Conservation (phyloP, 2,113 vertebrate genomes). For the Sander vitreus region DNA sequence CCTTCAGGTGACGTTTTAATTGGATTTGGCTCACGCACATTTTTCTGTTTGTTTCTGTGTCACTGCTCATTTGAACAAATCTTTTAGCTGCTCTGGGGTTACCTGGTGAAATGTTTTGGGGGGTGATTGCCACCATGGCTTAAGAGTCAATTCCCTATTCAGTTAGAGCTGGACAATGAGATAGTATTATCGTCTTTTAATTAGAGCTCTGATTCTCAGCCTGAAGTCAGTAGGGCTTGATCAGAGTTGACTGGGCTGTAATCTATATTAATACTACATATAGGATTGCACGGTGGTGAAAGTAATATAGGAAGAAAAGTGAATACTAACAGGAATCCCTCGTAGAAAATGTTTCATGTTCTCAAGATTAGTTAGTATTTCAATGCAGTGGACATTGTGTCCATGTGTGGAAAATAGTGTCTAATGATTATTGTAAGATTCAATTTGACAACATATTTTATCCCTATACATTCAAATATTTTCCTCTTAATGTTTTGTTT, state of each 20-base stretch:
- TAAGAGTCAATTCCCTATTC: neutral
- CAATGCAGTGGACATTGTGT: no score
- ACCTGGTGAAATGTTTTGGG: neutral
- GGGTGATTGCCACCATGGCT: neutral
- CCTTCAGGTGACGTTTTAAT: slow-evolving; percentile 25
- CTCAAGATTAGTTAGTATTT: no score
- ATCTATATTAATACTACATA: no score
- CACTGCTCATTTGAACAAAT: neutral
- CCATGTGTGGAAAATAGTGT: neutral
- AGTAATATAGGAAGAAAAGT: no score
- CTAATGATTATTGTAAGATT: neutral
- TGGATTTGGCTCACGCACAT: slow-evolving; percentile 14
- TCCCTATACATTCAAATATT: no score
- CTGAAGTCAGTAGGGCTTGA: no score
- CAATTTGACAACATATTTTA: neutral
- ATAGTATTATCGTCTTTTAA: neutral
- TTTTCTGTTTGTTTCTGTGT: neutral
- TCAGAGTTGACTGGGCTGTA: no score
- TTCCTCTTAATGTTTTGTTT: no score
- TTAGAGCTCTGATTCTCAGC: no score
- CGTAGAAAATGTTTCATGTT: no score
- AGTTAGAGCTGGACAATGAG: neutral
- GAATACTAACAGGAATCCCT: no score
- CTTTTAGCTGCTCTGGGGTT: neutral
- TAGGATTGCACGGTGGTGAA: no score